phyloP scores from a whole-genome alignment of 1,140 invertebrate genomes.

The Steinernema feltiae region DNA sequence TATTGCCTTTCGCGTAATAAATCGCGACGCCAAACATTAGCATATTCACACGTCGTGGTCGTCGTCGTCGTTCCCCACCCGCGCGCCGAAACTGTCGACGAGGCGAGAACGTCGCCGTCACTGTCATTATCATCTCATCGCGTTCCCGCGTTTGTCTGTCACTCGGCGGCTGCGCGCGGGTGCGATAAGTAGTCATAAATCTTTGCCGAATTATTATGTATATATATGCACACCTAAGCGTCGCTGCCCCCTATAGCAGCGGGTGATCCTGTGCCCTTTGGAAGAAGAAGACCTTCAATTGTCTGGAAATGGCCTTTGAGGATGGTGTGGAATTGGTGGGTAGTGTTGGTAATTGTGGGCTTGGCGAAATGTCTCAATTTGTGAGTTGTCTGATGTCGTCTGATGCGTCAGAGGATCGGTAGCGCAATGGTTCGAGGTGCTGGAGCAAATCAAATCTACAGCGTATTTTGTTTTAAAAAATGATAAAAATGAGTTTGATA shows the following conservation, averaged over 20 bases:
- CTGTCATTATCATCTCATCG: slow-evolving; percentile 14
- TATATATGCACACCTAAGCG: background rate
- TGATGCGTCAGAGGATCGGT: no score
- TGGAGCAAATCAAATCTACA: no score
- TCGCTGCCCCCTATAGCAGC: no score
- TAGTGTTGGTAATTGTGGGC: background rate
- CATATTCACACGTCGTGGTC: background rate
- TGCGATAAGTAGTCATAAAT: slow-evolving; percentile 3
- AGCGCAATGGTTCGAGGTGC: no score
- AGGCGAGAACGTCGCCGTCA: slow-evolving; percentile 13
- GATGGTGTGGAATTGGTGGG: background rate
- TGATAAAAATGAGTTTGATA: no score
- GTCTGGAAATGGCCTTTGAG: background rate
- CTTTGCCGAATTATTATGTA: slow-evolving; percentile 7
- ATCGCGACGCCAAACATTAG: slow-evolving; percentile 13
- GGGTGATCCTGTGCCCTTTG: no score
- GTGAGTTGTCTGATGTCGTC: no score
- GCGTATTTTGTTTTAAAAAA: no score
- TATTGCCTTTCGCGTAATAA: slow-evolving; percentile 13
- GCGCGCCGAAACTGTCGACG: background rate
- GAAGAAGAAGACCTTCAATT: background rate
- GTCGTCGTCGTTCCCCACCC: background rate
- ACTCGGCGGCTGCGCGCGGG: no score
- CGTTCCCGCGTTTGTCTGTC: background rate
- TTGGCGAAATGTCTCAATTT: background rate